Evolutionary conservation across 92 coral and sea anemone species (phyloP), one percentile per base, ranked within the genome.

Genomic region (Palythoa heliodiscus): DNA sequence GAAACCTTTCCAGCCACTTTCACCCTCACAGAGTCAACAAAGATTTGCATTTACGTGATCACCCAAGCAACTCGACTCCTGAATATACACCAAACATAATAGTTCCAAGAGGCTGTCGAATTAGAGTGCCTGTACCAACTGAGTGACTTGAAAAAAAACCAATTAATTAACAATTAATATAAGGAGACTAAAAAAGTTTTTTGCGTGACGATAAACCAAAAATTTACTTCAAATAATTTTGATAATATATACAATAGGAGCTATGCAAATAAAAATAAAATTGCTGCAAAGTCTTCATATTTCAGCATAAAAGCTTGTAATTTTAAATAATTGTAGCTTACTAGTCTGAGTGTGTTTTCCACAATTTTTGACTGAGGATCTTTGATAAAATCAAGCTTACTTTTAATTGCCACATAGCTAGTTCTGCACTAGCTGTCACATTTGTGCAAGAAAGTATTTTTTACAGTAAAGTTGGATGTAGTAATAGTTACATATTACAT

Each of bases 21-120:
- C 99, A 97, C 75, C 98, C 99, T 5, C 99, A 94, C 76, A 91
- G 71, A 8, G 92, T 91, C 55, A 97, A 97, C 88, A 94, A 90
- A 83, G 89, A 97, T 86, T 90, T 97, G 38, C 95, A 91, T 73
- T 77, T 95, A 23, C 84, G 99, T 23, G 93, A 92, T n/a, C 88
- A 78, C 38, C 92, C 85, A 19, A 76, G 87, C 50, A 91, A 89
- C 72, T 82, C 95, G 12, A 72, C 94, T 11, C 95, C 95, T 78
- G 99, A 94, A 89, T 88, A 91, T 43, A 86, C 90, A 7, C 95
- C 95, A n/a, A 58, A 90, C 29, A 78, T 95, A 55, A 92, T 98
- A 13, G 83, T 93, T 38, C 89, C 91, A 5, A 81, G 73, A 54
- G 88, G 79, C 19, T 78, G 85, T 70, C 70, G 70, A 19, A 52